Base-by-base conservation (phyloP, 2,888 invertebrate genomes). In the Drosophila atripex region DNA sequence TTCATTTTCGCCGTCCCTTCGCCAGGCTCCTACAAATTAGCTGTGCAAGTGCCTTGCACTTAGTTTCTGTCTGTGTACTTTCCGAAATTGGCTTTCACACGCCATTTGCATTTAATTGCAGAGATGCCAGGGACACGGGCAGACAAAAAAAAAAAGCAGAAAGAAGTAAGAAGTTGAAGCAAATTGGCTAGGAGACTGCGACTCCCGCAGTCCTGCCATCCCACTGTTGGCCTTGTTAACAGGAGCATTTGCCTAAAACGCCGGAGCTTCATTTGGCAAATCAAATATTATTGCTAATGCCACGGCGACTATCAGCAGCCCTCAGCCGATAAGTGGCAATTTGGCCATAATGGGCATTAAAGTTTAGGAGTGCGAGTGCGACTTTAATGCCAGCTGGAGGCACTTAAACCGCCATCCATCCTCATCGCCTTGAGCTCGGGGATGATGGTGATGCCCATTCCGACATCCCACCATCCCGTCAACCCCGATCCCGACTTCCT, bases 41-140 rank as follows among this genome's bases (percentile, higher is more conserved):
- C 85, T 73, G 72, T 73, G 56, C 78, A 64, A 80, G 71, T 82
- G 83, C 78, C 68, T 72, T 80, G 86, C 85, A 86, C 76, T 86
- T 76, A 78, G 61, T 65, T 83, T 86, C 71, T 71, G 60, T 71
- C 78, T 75, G 73, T 80, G 68, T 85, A 86, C 83, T 80, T 84
- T 80, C 76, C 76, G 73, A 86, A 86, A 84, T 86, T 86, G 85
- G 72, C 82, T 86, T 86, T 88, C 76, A 88, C 86, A 86, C 83
- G 76, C 87, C 86, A 86, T 86, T 88, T 88, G 83, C 80, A 79
- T 88, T 86, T 86, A 88, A 88, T 86, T 88, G 88, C 80, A 59
- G 30, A 60, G 63, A 50, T 56, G 52, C 1, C 23, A 30, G 41
- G 23, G 4, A 9, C 28, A 28, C 28, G 9, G 9, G 9, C 3